Evolutionary conservation across 2,113 vertebrate species (phyloP), one percentile per base, ranked within the genome.

Genomic region (Anguilla rostrata): DNA sequence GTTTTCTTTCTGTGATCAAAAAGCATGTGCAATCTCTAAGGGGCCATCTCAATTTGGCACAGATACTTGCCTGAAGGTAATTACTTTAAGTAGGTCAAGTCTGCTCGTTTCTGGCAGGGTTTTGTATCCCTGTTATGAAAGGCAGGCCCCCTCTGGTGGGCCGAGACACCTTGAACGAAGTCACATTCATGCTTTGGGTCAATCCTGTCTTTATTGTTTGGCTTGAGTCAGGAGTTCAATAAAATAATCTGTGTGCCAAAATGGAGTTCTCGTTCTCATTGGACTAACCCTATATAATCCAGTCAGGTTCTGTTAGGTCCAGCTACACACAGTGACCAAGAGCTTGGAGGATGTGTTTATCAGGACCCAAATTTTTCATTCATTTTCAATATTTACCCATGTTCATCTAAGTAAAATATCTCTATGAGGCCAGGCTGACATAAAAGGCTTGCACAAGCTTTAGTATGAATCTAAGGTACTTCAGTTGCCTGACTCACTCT

Each of bases 51-150:
- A 63, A 57, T 41, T 75, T 78, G 40, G 43, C 66, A 22, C 66
- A 53, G 81, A 53, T 82, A 7, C 81, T 78, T 78, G 83, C 22
- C 71, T 85, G 41, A 53, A 29, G 20, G 29, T 78, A 78, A 78
- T 85, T 78, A 39, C 71, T 4, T 46, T 57, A 79, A 83, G 82
- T 87, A 49, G 86, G 81, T 78, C 84, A 75, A 39, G 53, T 20
- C 53, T 29, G 53, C 60, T 83, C 63, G 53, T 83, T 57, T 83
- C 40, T 80, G 78, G 78, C 39, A 43, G 66, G 71, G 84, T 46
- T 85, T 85, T 57, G 29, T 40, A 39, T 8, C 16, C 34, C 5
- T 39, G 29, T 39, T 18, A 40, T 39, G 40, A 80, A 80, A 66
- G 60, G 29, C 39, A 29, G 78, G 29, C n/a, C n/a, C 14, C 34